These are phyloP conservation scores for Centropus bengalensis DNA, from an alignment of 2,113 vertebrate species.

Conservation along the genomic window DNA sequence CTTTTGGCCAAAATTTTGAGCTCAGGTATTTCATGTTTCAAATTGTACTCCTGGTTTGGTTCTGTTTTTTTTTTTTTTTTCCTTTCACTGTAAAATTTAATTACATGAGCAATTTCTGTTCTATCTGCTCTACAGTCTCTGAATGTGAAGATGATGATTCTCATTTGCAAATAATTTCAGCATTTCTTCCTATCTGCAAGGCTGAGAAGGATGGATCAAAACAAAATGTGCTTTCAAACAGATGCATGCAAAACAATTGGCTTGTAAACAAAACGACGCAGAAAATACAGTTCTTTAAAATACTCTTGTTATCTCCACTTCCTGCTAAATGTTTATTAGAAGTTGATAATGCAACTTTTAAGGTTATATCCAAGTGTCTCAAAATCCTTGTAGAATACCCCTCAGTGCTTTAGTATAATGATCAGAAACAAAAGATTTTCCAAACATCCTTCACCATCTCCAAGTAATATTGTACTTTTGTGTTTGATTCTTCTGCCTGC, in stretches of 20 bases:
- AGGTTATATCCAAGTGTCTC: background rate
- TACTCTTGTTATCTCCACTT: background rate
- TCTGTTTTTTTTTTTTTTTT: background rate
- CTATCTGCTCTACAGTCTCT: background rate
- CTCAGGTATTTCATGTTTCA: background rate
- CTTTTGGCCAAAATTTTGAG: background rate
- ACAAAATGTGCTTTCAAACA: conserved; percentile 24
- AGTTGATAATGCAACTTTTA: background rate
- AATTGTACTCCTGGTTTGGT: background rate
- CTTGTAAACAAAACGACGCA: background rate
- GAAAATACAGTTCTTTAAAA: background rate
- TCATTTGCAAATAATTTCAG: conserved; percentile 33
- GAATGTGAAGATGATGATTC: background rate
- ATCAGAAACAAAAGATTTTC: background rate
- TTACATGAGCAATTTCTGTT: conserved; percentile 16
- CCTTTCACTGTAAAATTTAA: conserved; percentile 25
- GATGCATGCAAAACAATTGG: background rate
- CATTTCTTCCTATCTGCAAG: background rate
- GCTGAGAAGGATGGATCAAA: conserved; percentile 7
- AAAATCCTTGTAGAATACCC: background rate
- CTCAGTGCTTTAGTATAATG: background rate
- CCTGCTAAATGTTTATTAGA: background rate
- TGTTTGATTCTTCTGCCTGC: background rate
- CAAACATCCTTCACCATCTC: background rate
- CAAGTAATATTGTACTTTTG: background rate